Evolutionary conservation across 30 jellyfish, hydroid and myxozoan genomes (phyloP).

Genomic region (Hydractinia echinata): DNA sequence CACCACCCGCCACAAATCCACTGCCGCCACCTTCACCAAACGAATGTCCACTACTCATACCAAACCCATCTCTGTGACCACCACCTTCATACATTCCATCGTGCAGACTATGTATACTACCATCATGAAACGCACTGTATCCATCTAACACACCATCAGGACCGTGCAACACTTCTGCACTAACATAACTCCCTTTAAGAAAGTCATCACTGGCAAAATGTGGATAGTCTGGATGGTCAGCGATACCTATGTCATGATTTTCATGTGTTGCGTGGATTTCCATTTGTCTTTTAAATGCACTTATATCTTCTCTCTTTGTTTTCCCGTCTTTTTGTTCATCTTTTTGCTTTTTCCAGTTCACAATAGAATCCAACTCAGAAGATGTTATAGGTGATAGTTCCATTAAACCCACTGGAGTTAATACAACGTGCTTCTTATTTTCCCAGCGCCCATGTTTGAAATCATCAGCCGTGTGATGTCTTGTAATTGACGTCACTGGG

Average conservation of each 20-base stretch:
- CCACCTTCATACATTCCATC: constrained; percentile 14
- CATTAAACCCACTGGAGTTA: constrained; percentile 91
- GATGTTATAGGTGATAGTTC: constrained; percentile 13
- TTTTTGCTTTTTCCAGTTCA: neutral
- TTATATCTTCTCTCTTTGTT: neutral
- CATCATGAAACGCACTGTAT: constrained; percentile 14
- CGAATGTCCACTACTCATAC: neutral
- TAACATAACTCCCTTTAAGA: constrained; percentile 8
- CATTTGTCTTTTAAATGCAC: constrained; percentile 19
- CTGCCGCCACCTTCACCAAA: constrained; percentile 5
- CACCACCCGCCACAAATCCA: constrained; percentile 9
- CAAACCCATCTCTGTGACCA: constrained; percentile 23
- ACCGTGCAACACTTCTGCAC: constrained; percentile 13
- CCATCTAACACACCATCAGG: constrained; percentile 15
- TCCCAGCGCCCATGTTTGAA: constrained; percentile 77
- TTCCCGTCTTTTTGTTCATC: neutral
- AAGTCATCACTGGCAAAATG: constrained; percentile 17
- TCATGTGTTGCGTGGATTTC: constrained; percentile 19
- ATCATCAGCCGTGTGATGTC: constrained; percentile 65
- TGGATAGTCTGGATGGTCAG: constrained; percentile 14
- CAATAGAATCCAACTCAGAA: neutral
- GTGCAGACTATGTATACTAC: neutral
- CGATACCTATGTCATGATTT: neutral
- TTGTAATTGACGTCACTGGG: constrained; percentile 71
- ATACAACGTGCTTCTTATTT: constrained; percentile 66